Conservation (phyloP, 37 sponge, comb jelly and placozoan species). For the Mnemiopsis leidyi region DNA sequence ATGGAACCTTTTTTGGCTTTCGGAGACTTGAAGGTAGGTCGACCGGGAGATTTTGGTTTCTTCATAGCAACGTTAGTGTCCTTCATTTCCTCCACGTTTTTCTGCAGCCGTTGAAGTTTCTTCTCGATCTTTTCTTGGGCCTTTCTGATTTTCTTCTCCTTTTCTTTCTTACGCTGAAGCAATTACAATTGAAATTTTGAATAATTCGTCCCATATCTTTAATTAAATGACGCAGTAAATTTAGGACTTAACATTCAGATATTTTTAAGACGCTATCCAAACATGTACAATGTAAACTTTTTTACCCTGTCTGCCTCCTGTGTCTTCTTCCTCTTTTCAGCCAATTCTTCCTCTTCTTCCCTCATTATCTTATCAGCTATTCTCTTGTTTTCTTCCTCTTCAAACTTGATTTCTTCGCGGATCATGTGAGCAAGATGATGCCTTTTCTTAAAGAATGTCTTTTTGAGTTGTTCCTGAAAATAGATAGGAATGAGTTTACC, state of each 20-base stretch:
- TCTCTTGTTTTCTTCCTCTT: constrained; percentile 49
- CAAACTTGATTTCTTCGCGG: constrained; percentile 49
- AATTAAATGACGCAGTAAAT: too few relatives aligned
- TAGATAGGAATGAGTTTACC: background rate
- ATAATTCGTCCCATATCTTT: too few relatives aligned
- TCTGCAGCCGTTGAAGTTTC: constrained; percentile 38
- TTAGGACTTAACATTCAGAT: too few relatives aligned
- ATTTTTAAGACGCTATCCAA: too few relatives aligned
- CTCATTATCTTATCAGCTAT: constrained; percentile 48
- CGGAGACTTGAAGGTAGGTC: constrained; percentile 6
- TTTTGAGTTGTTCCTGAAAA: constrained; percentile 63
- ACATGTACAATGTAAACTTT: too few relatives aligned
- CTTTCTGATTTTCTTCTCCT: constrained; percentile 49
- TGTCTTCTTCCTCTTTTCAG: constrained; percentile 10
- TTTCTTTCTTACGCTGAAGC: constrained; percentile 57
- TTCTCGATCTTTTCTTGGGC: constrained; percentile 59
- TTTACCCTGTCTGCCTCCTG: constrained; percentile 19
- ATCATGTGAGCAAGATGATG: constrained; percentile 31
- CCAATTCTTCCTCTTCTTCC: constrained; percentile 53
- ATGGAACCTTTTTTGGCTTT: constrained; percentile 21
- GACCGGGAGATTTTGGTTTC: constrained; percentile 38
- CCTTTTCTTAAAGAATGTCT: constrained; percentile 55
- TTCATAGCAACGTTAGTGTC: constrained; percentile 1
- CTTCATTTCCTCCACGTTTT: constrained; percentile 36
- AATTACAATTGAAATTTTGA: too few relatives aligned